Base-by-base conservation (phyloP, 1,140 invertebrate species). In the Polyergus mexicanus region DNA sequence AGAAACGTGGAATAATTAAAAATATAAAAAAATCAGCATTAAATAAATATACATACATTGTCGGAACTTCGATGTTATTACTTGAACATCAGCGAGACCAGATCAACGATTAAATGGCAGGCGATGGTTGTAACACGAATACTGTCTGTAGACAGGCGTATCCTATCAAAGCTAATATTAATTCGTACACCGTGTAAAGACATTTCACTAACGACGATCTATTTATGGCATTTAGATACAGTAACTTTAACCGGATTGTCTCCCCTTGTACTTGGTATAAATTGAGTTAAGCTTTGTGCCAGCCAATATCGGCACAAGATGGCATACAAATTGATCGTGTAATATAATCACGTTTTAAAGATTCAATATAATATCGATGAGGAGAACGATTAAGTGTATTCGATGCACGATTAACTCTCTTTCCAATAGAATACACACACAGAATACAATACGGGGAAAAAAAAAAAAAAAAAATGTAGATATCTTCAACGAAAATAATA, bases 201-300 rank as follows among this genome's bases (percentile, higher is more conserved):
- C 60, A 6, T 87, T 41, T 76, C 38, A 28, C 5, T 58, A 44
- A 35, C 63, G 68, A 56, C 60, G 54, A 63, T 54, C 32, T 51
- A 83, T 88, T 84, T 69, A 51, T 51, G 44, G 54, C 63, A 35
- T 19, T 58, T 63, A 28, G 54, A 2, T 88, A 47, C 22, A 72
- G 47, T 41, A 62, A 16, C 71, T 41, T 41, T 65, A 60, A 66
- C 58, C 13, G 72, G 60, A 84, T 65, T 47, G 56, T 65, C 41
- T 51, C 38, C 56, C 28, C 56, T 65, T 38, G 38, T 47, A 54
- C 32, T 72, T 84, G 81, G 51, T 32, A 76, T 65, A 77, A 84
- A 84, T 66, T 47, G 58, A 77, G 38, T 77, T 77, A 65, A 84
- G 72, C 72, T 65, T 85, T 69, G 47, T 35, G 16, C 47, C 44